These are phyloP conservation scores for Neotoma lepida DNA, from an alignment of 2,113 vertebrate genomes.

Conservation along the genomic window DNA sequence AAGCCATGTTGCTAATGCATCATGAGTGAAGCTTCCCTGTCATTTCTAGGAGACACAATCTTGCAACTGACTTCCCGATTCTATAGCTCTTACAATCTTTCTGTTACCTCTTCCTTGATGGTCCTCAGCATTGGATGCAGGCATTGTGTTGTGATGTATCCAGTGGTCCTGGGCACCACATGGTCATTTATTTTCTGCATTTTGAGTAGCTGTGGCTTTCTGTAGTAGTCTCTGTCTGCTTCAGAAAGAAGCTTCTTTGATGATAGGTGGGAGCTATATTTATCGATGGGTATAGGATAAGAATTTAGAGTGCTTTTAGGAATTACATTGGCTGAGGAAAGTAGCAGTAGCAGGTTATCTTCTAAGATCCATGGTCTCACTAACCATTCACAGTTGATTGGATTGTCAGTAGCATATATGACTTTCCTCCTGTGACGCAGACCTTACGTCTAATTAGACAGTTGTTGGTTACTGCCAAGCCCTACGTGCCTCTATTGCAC, in stretches of 20 bases:
- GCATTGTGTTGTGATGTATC: neutral
- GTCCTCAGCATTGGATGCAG: neutral
- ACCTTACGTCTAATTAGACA: too few relatives aligned
- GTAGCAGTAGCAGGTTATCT: neutral
- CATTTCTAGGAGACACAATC: neutral
- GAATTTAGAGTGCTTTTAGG: neutral
- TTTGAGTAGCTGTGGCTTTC: neutral
- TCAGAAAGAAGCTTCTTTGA: neutral
- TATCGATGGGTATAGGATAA: neutral
- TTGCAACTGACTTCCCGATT: too few relatives aligned
- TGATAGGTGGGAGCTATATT: neutral
- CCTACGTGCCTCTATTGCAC: neutral
- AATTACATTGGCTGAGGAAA: neutral
- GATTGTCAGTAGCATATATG: too few relatives aligned
- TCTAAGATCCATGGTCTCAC: too few relatives aligned
- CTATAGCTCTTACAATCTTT: neutral
- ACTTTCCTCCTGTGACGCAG: too few relatives aligned
- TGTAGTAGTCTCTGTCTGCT: neutral
- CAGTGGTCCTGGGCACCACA: neutral
- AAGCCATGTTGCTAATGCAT: neutral
- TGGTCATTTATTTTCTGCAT: neutral
- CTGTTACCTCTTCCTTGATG: neutral
- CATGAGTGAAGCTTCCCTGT: neutral
- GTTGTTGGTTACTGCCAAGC: too few relatives aligned
- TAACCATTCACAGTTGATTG: too few relatives aligned